Conservation (phyloP, 2,797 vertebrate species). For the Takifugu ocellatus region DNA sequence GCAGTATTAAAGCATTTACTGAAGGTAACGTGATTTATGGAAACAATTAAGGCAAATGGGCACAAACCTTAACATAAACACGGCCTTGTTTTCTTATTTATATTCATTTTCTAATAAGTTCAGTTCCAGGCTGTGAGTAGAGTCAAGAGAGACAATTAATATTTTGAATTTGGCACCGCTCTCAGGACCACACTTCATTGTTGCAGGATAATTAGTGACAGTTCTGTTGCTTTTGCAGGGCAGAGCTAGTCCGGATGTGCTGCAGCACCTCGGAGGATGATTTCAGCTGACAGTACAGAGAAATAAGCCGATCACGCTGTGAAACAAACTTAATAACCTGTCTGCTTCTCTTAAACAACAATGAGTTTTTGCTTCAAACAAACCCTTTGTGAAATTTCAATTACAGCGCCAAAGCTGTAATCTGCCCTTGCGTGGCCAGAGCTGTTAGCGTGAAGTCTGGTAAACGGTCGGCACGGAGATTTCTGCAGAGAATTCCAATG, state of each 20-base stretch:
- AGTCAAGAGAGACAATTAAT: not conserved
- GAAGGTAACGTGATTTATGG: constrained; percentile 27
- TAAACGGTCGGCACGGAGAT: constrained; percentile 16
- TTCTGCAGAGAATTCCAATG: constrained; percentile 37
- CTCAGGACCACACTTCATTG: not conserved
- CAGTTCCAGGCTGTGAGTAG: not conserved
- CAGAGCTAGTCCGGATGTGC: constrained; percentile 19
- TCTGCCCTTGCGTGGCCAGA: constrained; percentile 35
- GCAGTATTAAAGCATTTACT: not conserved
- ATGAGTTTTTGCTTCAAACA: constrained; percentile 48
- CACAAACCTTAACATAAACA: constrained; percentile 22
- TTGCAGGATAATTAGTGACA: constrained; percentile 19
- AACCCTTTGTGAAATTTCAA: constrained; percentile 69
- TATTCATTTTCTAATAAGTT: constrained; percentile 4
- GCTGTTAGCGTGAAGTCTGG: constrained; percentile 31
- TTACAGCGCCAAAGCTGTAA: constrained; percentile 55
- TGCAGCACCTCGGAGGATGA: constrained; percentile 44
- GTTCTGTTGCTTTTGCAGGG: constrained; percentile 18
- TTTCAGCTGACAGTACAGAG: constrained; percentile 60
- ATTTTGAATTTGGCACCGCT: constrained; percentile 4
- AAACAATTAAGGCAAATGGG: constrained; percentile 17
- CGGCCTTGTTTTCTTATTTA: constrained; percentile 23
- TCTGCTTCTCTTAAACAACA: constrained; percentile 52
- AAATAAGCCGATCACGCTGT: constrained; percentile 56
- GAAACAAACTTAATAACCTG: constrained; percentile 68